These are phyloP conservation scores for Adelognathus sp. DNA, from an alignment of 2,888 invertebrate species.

Conservation along the genomic window DNA sequence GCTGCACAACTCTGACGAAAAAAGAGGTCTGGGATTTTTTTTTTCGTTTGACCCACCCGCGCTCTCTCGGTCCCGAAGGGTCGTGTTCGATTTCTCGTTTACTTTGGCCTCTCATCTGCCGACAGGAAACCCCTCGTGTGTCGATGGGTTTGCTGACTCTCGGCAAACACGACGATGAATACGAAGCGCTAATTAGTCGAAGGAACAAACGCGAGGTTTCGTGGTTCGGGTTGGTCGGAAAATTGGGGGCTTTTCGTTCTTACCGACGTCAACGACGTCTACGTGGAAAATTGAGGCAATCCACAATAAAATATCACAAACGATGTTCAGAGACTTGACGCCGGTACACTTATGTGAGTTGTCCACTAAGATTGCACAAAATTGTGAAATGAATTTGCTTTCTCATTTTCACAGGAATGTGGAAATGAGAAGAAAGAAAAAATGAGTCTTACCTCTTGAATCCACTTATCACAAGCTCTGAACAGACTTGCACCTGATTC, in stretches of 20 bases:
- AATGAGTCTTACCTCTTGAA: no score
- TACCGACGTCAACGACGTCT: conserved; percentile 15
- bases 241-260: background rate
- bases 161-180: conserved; percentile 18
- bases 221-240: background rate
- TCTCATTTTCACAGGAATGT: no score
- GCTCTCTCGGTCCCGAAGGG: conserved; percentile 29
- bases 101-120: conserved; percentile 19
- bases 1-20: background rate
- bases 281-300: background rate
- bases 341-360: no score
- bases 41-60: conserved; percentile 37
- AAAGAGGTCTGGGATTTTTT: conserved; percentile 29
- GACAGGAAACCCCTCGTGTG: conserved; percentile 9
- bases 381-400: no score
- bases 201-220: background rate
- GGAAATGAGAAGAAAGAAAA: no score
- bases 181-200: conserved; percentile 26
- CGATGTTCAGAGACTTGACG: no score
- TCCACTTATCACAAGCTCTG: no score
- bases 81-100: conserved; percentile 36
- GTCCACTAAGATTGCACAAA: no score
- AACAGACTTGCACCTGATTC: conserved; percentile 38
- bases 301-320: no score
- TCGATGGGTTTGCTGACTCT: background rate